A percentile compares a stretch with the other conserved stretches of the same genome.
Conservation (phyloP, 2,113 vertebrate genomes). For the Mixornis gularis region DNA sequence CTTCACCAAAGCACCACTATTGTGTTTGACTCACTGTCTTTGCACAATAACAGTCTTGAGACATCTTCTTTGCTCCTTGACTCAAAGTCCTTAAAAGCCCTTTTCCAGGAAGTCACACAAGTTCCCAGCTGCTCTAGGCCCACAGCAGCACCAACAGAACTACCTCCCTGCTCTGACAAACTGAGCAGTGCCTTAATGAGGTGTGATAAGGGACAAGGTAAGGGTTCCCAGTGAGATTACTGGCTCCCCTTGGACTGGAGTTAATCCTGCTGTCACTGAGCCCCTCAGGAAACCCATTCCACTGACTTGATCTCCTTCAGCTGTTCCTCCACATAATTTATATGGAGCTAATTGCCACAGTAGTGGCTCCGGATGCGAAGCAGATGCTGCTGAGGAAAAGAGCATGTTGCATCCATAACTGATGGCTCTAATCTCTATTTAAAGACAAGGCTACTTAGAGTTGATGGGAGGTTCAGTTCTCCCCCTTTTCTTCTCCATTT, state of each 20-base stretch:
- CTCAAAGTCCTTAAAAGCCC: neutral
- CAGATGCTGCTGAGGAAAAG: constrained; percentile 45
- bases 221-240: constrained; percentile 24
- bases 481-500: neutral
- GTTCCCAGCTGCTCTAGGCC: neutral
- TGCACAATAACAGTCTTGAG: neutral
- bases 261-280: constrained; percentile 54
- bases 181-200: constrained; percentile 10
- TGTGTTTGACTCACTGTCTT: neutral
- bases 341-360: constrained; percentile 51
- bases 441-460: neutral
- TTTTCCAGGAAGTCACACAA: neutral
- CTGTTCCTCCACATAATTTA: constrained; percentile 54
- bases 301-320: constrained; percentile 52
- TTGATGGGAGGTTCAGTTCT: neutral
- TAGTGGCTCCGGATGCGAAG: neutral
- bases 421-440: constrained; percentile 27
- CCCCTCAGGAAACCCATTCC: constrained; percentile 56
- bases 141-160: neutral
- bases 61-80: neutral
- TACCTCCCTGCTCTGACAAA: neutral
- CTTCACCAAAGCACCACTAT: neutral
- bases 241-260: constrained; percentile 2
- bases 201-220: neutral
- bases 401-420: neutral